These are phyloP conservation scores for Clitarchus hookeri DNA, from an alignment of 2,888 invertebrate genomes.

Conservation along the genomic window DNA sequence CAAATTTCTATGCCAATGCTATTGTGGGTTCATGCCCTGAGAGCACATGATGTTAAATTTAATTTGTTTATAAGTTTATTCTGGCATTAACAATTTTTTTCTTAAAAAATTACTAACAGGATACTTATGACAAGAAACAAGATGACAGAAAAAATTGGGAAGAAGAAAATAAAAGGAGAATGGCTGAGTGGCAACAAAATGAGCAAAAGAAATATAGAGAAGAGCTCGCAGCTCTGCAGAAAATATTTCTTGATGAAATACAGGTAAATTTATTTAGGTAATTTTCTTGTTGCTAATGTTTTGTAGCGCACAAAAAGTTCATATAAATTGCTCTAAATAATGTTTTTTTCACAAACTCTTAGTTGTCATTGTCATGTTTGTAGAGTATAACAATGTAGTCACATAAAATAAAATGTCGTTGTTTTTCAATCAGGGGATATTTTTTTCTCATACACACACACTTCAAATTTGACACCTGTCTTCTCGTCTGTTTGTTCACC, in stretches of 20 bases:
- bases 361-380: not conserved
- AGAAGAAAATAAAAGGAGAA: slow-evolving; percentile 20
- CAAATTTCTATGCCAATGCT: too few relatives aligned
- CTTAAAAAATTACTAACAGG: not conserved
- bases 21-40: too few relatives aligned
- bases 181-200: slow-evolving; percentile 50
- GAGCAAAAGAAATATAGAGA: slow-evolving; percentile 49
- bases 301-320: too few relatives aligned
- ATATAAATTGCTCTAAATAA: too few relatives aligned
- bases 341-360: too few relatives aligned
- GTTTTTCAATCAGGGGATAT: not conserved
- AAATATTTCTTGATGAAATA: slow-evolving; percentile 51
- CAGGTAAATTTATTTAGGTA: slow-evolving; percentile 45
- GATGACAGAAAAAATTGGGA: slow-evolving; percentile 46
- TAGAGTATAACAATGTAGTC: not conserved
- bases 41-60: too few relatives aligned
- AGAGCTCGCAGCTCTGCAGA: slow-evolving; percentile 50
- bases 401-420: not conserved
- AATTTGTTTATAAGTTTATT: too few relatives aligned
- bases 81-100: not conserved
- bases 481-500: slow-evolving; percentile 30
- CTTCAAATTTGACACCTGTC: slow-evolving; percentile 36
- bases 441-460: slow-evolving; percentile 44
- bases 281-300: not conserved
- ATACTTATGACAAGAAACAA: not conserved